Conservation (phyloP, 2,888 invertebrate genomes). For the Apotomis capreana region DNA sequence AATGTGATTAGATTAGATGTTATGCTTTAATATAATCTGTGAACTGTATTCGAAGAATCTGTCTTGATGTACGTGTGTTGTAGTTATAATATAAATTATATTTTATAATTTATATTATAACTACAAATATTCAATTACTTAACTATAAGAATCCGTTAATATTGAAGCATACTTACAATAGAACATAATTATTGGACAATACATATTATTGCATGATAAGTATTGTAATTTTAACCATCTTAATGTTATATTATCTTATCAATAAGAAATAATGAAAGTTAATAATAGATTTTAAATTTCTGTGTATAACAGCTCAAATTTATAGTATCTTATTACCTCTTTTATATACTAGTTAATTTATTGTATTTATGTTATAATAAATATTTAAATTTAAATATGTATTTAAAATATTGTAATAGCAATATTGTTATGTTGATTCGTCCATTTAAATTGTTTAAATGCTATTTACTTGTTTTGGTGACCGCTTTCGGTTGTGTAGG, state of each 20-base stretch:
- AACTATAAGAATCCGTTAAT: neutral
- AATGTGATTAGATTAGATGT: no score
- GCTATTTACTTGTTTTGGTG: neutral
- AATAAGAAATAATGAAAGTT: neutral
- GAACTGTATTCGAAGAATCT: no score
- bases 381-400: neutral
- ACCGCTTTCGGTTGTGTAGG: no score
- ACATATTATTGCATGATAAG: neutral
- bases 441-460: neutral
- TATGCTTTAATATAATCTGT: no score
- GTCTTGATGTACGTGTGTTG: no score
- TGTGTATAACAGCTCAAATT: constrained; percentile 22
- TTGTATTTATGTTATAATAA: neutral
- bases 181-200: neutral
- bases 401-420: neutral
- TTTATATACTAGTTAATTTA: constrained; percentile 27
- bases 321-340: constrained; percentile 25
- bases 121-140: neutral
- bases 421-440: neutral
- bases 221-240: neutral
- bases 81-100: no score
- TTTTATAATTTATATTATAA: no score
- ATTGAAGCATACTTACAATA: neutral
- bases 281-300: neutral
- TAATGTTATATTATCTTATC: constrained; percentile 5